Base-by-base conservation (phyloP, 1,140 invertebrate genomes). In the Microplitis demolitor region DNA sequence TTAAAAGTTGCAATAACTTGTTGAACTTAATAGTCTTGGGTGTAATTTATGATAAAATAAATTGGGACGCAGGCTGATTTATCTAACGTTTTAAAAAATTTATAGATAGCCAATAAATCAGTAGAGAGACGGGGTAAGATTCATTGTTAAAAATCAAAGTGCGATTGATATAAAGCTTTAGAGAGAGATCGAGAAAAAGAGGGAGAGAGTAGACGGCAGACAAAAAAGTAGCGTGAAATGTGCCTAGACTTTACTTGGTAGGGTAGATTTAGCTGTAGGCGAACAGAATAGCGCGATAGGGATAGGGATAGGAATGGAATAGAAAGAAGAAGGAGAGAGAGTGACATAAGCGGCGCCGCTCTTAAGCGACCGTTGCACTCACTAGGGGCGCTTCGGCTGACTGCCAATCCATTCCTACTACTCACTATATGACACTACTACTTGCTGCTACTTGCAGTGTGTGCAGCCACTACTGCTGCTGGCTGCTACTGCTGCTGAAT, bases 361-460 rank as follows among this genome's bases (percentile, higher is more conserved):
- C 78, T 80, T 78, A 80, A 78, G 79, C 79, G 79, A 77, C 76
- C 79, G 73, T 77, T 78, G 79, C 79, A 76, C 78, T 75, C 77
- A 70, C 67, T 73, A 75, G 74, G 74, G 72, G 74, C 74, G 58
- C 58, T 37, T 53, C 69, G 73, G 73, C 76, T 75, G 69, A 66
- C 74, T 76, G 77, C 73, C 76, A 74, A 76, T 77, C 74, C 72
- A 74, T 68, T 69, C n/a, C 37, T 33, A n/a, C 39, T 45, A 45
- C 39, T 45, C 24, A 24, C 24, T 24, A 24, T 2, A 2, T 24
- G 2, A 45, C 2, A 45, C 39, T 45, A 45, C 39, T 45, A 45
- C 11, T 3, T 45, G 11, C 39, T 24, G 5, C 8, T 45, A 6
- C 11, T 45, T 45, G 11, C 39, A 9, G 39, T 6, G 39, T 45